These are phyloP conservation scores for Arenaria interpres DNA, from an alignment of 2,113 vertebrate species.

Conservation along the genomic window DNA sequence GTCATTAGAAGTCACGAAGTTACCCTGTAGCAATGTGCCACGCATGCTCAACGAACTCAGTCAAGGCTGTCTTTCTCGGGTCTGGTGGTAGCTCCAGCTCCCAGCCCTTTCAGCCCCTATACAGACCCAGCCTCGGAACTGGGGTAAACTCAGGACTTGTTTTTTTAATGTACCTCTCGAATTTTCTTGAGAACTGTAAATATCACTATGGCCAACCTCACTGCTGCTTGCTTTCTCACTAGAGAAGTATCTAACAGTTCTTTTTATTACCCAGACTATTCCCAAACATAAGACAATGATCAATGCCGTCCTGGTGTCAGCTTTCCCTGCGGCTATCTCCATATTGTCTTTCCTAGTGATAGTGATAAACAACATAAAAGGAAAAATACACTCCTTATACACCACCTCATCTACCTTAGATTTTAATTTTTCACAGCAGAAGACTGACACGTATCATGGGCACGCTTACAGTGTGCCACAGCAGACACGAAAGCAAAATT, in stretches of 20 bases:
- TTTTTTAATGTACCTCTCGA: constrained; percentile 39
- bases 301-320: not conserved
- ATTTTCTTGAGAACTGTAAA: constrained; percentile 29
- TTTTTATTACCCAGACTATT: not conserved
- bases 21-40: constrained; percentile 20
- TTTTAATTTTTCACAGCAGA: not conserved
- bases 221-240: constrained; percentile 41
- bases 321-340: not conserved
- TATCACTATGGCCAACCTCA: constrained; percentile 29
- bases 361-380: not conserved
- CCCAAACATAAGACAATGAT: constrained; percentile 30
- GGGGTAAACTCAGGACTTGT: not conserved
- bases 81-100: constrained; percentile 29
- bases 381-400: not conserved
- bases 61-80: constrained; percentile 34
- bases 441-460: not conserved
- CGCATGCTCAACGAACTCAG: constrained; percentile 53
- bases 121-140: constrained; percentile 26
- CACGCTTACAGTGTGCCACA: not conserved
- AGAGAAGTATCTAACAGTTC: constrained; percentile 7
- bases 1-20: constrained; percentile 74
- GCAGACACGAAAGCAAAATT: not conserved
- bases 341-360: not conserved
- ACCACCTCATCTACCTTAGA: not conserved
- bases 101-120: constrained; percentile 6